Conservation (phyloP, 1,140 invertebrate species). For the Scaptodrosophila lebanonensis region DNA sequence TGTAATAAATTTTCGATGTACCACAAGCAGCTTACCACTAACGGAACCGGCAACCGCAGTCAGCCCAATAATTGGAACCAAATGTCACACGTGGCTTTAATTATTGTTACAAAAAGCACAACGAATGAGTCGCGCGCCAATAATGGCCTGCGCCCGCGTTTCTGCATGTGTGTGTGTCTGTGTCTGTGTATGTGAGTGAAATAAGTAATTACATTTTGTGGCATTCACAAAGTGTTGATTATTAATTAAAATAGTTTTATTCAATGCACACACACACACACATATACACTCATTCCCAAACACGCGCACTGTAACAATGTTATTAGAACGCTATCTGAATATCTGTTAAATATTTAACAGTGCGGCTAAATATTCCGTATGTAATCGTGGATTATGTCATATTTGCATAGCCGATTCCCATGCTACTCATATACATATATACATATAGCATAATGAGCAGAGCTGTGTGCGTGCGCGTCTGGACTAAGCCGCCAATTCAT, state of each 20-base stretch:
- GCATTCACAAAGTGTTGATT: slow-evolving; percentile 70
- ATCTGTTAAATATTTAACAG: slow-evolving; percentile 69
- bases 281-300: slow-evolving; percentile 1
- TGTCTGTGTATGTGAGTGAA: slow-evolving; percentile 24
- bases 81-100: slow-evolving; percentile 72
- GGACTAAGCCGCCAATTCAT: too few species aligned
- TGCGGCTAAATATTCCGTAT: slow-evolving; percentile 46
- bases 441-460: background rate
- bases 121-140: background rate
- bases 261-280: background rate
- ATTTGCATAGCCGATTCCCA: slow-evolving; percentile 26
- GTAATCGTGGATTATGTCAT: slow-evolving; percentile 55
- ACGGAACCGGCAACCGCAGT: slow-evolving; percentile 4
- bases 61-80: slow-evolving; percentile 54
- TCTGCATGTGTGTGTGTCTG: slow-evolving; percentile 5
- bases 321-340: slow-evolving; percentile 32
- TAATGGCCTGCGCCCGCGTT: background rate
- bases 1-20: too few species aligned
- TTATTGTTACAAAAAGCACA: slow-evolving; percentile 49
- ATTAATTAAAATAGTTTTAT: slow-evolving; percentile 75
- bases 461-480: background rate
- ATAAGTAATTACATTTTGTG: slow-evolving; percentile 65
- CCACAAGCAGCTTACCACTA: too few species aligned
- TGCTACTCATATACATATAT: background rate
- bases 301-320: slow-evolving; percentile 23